phyloP scores from a whole-genome alignment of 2,888 invertebrate species.

The Epirrita christyi region DNA sequence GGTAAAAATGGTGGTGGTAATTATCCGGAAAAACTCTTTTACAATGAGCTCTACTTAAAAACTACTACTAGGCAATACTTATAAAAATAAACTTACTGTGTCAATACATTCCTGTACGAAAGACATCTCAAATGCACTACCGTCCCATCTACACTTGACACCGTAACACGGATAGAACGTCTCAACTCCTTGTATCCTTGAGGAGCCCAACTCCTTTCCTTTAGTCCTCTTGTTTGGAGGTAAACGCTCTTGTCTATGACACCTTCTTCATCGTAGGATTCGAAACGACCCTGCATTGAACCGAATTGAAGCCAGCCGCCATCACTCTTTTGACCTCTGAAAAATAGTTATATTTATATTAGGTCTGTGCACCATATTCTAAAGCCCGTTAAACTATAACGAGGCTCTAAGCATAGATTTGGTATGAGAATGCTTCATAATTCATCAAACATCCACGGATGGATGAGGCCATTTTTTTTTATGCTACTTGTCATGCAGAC shows the following conservation, averaged over 20 bases:
- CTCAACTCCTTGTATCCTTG: constrained; percentile 53
- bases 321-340: constrained; percentile 66
- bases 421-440: too few relatives aligned
- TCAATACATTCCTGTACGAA: constrained; percentile 76
- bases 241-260: constrained; percentile 56
- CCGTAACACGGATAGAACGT: constrained; percentile 63
- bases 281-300: constrained; percentile 83
- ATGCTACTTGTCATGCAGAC: too few relatives aligned
- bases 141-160: constrained; percentile 81
- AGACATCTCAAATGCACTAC: constrained; percentile 81
- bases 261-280: constrained; percentile 68
- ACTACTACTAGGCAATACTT: too few relatives aligned
- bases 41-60: too few relatives aligned
- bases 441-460: too few relatives aligned
- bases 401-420: too few relatives aligned
- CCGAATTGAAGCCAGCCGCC: constrained; percentile 88
- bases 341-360: constrained; percentile 14
- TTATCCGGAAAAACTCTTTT: too few relatives aligned
- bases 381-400: too few relatives aligned
- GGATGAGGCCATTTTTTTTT: too few relatives aligned
- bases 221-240: constrained; percentile 80
- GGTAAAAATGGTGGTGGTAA: too few relatives aligned
- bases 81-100: constrained; percentile 77
- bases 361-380: too few relatives aligned
- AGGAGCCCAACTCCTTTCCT: constrained; percentile 73